Evolutionary conservation across 2,888 invertebrate species (phyloP).

Genomic region (Cordilura impudica): DNA sequence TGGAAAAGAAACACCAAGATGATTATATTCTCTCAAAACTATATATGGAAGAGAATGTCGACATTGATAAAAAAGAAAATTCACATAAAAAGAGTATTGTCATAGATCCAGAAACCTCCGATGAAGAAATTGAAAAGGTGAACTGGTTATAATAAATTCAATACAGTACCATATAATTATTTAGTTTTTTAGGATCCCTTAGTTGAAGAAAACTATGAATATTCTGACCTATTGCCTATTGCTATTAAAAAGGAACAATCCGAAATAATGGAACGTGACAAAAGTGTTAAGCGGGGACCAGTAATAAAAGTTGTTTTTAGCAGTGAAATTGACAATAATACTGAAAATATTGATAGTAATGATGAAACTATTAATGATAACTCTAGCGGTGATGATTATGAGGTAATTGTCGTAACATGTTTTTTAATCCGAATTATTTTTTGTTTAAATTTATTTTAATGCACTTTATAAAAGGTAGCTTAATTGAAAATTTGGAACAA

Average conservation of each 20-base stretch:
- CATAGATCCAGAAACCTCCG: background rate
- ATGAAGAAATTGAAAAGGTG: background rate
- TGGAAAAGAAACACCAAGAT: background rate
- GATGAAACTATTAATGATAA: background rate
- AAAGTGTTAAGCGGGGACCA: background rate
- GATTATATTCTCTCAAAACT: background rate
- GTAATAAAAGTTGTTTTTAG: background rate
- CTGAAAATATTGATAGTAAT: background rate
- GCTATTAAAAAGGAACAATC: slow-evolving; percentile 7
- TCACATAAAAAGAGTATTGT: background rate
- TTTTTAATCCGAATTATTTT: no score
- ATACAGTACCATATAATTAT: background rate
- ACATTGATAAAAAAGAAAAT: background rate
- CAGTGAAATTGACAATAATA: background rate
- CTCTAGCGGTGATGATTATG: slow-evolving; percentile 11
- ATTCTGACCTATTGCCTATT: background rate
- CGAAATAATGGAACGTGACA: background rate
- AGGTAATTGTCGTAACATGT: slow-evolving; percentile 36
- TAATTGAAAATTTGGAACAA: no score
- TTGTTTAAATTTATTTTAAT: no score
- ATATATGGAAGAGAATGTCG: background rate
- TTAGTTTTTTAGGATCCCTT: slow-evolving; percentile 44
- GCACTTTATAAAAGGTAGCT: no score
- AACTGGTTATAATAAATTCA: background rate
- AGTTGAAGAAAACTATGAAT: slow-evolving; percentile 21